phyloP scores from a whole-genome alignment of 2,888 invertebrate genomes.

The Dynastes grantii region DNA sequence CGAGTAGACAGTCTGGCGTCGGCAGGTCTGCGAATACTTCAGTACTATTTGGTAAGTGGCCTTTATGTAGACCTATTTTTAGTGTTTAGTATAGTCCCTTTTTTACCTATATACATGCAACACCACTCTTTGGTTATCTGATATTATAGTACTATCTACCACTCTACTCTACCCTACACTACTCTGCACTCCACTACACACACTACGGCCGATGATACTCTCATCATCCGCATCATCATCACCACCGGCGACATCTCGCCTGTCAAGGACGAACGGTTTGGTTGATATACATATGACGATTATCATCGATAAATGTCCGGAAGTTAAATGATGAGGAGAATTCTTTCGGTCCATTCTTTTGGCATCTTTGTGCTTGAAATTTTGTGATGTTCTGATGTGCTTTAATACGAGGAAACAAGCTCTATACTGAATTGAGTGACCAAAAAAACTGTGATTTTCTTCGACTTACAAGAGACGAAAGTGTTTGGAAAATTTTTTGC shows the following conservation, averaged over 20 bases:
- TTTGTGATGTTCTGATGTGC: constrained; percentile 39
- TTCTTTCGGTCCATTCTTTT: constrained; percentile 13
- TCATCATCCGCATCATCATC: neutral
- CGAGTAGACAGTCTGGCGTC: constrained; percentile 72
- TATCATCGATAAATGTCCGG: constrained; percentile 25
- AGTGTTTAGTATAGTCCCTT: constrained; percentile 19
- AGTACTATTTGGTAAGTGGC: constrained; percentile 61
- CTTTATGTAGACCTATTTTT: constrained; percentile 55
- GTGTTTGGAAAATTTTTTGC: constrained; percentile 10
- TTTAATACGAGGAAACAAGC: neutral
- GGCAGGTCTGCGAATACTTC: constrained; percentile 67
- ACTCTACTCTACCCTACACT: constrained; percentile 28
- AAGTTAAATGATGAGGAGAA: neutral
- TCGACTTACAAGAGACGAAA: neutral
- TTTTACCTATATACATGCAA: constrained; percentile 36
- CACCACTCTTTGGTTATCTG: constrained; percentile 17
- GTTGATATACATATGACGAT: neutral
- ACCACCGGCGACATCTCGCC: constrained; percentile 18
- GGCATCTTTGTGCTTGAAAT: constrained; percentile 30
- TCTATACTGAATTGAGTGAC: constrained; percentile 4
- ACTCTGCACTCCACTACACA: constrained; percentile 27
- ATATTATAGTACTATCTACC: constrained; percentile 20
- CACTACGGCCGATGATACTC: constrained; percentile 11
- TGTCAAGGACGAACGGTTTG: constrained; percentile 25
- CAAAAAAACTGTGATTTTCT: constrained; percentile 26